A percentile compares a stretch with the other conserved stretches of the same genome.
Evolutionary conservation across 2,888 invertebrate genomes (phyloP).

Genomic region (Argynnis bischoffii): DNA sequence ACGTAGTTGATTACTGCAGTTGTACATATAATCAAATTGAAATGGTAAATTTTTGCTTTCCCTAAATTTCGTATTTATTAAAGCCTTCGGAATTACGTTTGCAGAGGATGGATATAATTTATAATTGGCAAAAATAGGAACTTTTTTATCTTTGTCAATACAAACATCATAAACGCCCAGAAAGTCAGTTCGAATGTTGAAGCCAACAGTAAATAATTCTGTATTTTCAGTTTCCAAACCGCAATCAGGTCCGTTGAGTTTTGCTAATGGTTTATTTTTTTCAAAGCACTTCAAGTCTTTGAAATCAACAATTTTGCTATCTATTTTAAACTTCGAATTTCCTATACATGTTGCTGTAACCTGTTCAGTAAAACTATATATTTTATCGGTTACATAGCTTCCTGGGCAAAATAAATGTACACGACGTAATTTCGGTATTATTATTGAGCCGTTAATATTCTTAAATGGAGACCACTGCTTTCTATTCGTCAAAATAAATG

Average conservation of each 20-base stretch:
- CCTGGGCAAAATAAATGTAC: constrained; percentile 51
- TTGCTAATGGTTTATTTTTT: constrained; percentile 37
- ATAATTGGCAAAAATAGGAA: constrained; percentile 50
- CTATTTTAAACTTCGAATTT: constrained; percentile 44
- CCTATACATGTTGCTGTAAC: constrained; percentile 46
- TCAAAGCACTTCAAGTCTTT: constrained; percentile 51
- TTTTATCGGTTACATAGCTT: constrained; percentile 42
- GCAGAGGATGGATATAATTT: constrained; percentile 30
- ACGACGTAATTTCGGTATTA: constrained; percentile 43
- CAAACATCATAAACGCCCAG: constrained; percentile 54
- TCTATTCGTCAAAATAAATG: constrained; percentile 43
- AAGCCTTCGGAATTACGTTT: constrained; percentile 6
- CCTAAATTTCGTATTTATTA: constrained; percentile 1
- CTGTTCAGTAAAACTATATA: constrained; percentile 24
- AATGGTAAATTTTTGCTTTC: constrained; percentile 29
- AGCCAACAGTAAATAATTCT: constrained; percentile 50
- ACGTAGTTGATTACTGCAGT: constrained; percentile 47
- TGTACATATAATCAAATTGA: constrained; percentile 48
- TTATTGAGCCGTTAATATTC: constrained; percentile 41
- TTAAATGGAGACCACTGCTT: constrained; percentile 37
- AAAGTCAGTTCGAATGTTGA: constrained; percentile 35
- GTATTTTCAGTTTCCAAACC: constrained; percentile 36
- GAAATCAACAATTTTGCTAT: constrained; percentile 43
- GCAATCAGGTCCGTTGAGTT: constrained; percentile 44
- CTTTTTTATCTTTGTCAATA: constrained; percentile 44